Percentiles rank a stretch among this genome's conserved stretches.
Conservation (phyloP, 1,140 invertebrate genomes). For the Achroia grisella region DNA sequence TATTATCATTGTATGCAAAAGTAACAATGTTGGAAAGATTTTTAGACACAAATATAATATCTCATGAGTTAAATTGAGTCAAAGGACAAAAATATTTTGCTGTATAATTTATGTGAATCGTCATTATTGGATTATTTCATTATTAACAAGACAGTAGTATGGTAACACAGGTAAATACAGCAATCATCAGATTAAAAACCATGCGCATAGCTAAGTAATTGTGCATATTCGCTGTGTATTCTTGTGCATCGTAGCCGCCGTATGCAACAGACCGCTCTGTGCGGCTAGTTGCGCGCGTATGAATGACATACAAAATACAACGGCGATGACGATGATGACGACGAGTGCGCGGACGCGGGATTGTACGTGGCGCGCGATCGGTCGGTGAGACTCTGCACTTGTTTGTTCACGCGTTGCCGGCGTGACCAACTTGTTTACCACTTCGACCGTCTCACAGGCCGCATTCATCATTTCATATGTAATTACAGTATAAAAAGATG, state of each 20-base stretch:
- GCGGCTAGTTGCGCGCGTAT: slow-evolving; percentile 11
- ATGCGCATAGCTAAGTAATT: slow-evolving; percentile 33
- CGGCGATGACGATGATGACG: too few species aligned
- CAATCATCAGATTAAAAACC: too few species aligned
- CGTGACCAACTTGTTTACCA: slow-evolving; percentile 67
- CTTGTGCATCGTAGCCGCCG: slow-evolving; percentile 18
- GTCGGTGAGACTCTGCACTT: slow-evolving; percentile 40
- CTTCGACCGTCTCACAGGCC: slow-evolving; percentile 30
- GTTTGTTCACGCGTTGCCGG: slow-evolving; percentile 66
- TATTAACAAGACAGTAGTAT: too few species aligned
- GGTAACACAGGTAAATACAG: too few species aligned
- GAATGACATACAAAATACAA: slow-evolving; percentile 8
- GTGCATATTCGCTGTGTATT: slow-evolving; percentile 48
- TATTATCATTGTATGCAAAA: too few species aligned
- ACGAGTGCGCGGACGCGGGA: too few species aligned
- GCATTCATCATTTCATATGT: slow-evolving; percentile 37
- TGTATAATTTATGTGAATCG: too few species aligned
- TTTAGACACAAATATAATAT: too few species aligned
- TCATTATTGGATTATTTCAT: too few species aligned
- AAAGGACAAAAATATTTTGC: too few species aligned
- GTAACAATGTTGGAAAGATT: too few species aligned
- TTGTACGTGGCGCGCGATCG: neutral
- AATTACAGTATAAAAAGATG: slow-evolving; percentile 17
- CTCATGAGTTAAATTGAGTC: too few species aligned
- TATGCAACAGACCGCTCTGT: slow-evolving; percentile 12